Percentiles rank a stretch among this genome's conserved stretches.
These are phyloP conservation scores for Leptopilina syphax DNA, from an alignment of 2,888 invertebrate genomes.

Conservation along the genomic window DNA sequence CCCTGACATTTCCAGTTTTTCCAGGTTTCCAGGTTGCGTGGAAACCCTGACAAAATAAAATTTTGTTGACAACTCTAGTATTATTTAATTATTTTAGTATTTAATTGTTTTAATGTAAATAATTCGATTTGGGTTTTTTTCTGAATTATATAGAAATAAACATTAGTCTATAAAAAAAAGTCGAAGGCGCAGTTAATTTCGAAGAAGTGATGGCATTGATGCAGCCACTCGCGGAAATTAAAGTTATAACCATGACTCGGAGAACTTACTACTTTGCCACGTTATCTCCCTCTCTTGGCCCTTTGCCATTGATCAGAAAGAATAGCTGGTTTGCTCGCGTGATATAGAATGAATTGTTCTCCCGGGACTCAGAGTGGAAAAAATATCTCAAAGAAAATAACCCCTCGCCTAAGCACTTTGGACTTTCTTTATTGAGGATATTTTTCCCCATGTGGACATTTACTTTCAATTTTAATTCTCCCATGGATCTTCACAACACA, in stretches of 20 bases:
- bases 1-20: no score
- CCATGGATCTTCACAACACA: constrained; percentile 12
- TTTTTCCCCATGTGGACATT: constrained; percentile 20
- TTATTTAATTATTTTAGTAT: no score
- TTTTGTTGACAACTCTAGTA: no score
- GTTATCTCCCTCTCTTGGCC: constrained; percentile 29
- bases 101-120: no score
- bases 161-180: neutral
- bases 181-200: neutral
- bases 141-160: no score
- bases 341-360: constrained; percentile 36
- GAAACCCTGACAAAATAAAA: no score
- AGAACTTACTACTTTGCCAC: constrained; percentile 33
- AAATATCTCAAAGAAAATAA: constrained; percentile 28
- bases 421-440: constrained; percentile 27
- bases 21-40: no score
- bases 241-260: constrained; percentile 27
- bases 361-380: constrained; percentile 26
- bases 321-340: constrained; percentile 24
- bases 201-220: constrained; percentile 17
- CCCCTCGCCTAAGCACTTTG: constrained; percentile 17
- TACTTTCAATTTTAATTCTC: constrained; percentile 16
- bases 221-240: constrained; percentile 30
- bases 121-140: no score
- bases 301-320: constrained; percentile 36